Percentiles rank a stretch among this genome's conserved stretches.
Conservation (phyloP, 2,797 vertebrate genomes). For the Cossypha niveicapilla region DNA sequence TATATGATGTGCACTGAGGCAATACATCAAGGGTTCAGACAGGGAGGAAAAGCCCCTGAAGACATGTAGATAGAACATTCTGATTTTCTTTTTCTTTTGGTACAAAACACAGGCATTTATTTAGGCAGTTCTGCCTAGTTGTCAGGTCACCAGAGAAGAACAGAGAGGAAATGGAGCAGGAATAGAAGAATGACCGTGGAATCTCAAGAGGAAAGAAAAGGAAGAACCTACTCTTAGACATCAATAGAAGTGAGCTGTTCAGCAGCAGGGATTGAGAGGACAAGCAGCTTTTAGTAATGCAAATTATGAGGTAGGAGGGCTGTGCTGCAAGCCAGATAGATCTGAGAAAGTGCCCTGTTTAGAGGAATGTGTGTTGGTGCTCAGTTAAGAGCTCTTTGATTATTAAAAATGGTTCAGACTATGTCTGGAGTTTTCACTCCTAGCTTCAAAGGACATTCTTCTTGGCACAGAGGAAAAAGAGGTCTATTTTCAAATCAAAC, state of each 20-base stretch:
- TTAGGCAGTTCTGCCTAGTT: neutral
- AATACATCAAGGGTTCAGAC: neutral
- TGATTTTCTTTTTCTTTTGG: neutral
- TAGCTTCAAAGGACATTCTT: neutral
- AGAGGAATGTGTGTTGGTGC: neutral
- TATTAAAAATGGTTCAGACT: neutral
- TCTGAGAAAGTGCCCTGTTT: neutral
- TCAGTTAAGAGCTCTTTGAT: neutral
- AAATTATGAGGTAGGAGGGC: neutral
- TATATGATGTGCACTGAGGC: neutral
- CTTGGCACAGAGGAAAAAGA: neutral
- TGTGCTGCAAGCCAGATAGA: neutral
- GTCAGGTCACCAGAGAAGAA: neutral
- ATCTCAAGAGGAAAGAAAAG: neutral
- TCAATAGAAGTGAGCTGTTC: rapidly evolving
- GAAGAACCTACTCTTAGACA: neutral
- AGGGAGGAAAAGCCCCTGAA: rapidly evolving
- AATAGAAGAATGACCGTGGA: neutral
- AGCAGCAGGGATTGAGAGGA: neutral
- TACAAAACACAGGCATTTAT: neutral
- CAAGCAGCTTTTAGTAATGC: neutral
- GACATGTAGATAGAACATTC: neutral
- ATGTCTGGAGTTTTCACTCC: neutral
- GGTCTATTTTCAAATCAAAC: neutral
- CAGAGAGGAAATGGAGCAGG: neutral